Evolutionary conservation across 2,113 vertebrate genomes (phyloP), one percentile per base, ranked within the genome.

Genomic region (Aegotheles bennettii): DNA sequence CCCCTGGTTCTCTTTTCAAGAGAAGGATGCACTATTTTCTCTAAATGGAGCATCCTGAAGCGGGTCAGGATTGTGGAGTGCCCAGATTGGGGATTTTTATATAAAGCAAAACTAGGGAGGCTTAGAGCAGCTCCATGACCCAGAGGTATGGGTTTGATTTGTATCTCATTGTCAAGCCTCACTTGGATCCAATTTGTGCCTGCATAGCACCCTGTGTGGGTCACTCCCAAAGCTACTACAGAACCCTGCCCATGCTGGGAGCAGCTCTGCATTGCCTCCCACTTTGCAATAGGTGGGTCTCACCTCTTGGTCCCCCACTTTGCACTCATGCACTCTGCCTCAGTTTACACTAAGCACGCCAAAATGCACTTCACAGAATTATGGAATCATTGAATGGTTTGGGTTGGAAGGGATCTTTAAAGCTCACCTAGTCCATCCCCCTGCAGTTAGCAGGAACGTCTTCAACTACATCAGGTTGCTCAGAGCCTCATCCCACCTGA

Each of bases 1-100:
- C 63, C 85, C 73, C 79, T 74, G 68, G 40, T 91, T 96, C n/a
- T 79, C 90, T 92, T 92, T 95, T 91, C 12, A 10, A 60, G 47
- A 78, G 57, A 57, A 43, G 50, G 60, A 78, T 47, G 59, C 86
- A 76, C 28, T 53, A 16, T 87, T 87, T 33, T 67, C 48, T 90
- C 48, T 71, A 53, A 89, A 63, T 10, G 10, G 21, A 90, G 12
- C 19, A n/a, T 86, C 59, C 40, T 71, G 75, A 84, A 75, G 40
- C 28, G 35, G 4, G 11, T 48, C 45, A 83, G 73, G 56, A 79
- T 36, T 78, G 35, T 1, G 1, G 61, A 68, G 25, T 50, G 47
- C 45, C 45, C 50, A 83, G 19, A 20, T 14, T n/a, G 16, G 36
- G n/a, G 21, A 48, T 51, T 94, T 75, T 94, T 86, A 86, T 94